Conservation (phyloP, 2,888 invertebrate species). For the Coenonympha arcania region DNA sequence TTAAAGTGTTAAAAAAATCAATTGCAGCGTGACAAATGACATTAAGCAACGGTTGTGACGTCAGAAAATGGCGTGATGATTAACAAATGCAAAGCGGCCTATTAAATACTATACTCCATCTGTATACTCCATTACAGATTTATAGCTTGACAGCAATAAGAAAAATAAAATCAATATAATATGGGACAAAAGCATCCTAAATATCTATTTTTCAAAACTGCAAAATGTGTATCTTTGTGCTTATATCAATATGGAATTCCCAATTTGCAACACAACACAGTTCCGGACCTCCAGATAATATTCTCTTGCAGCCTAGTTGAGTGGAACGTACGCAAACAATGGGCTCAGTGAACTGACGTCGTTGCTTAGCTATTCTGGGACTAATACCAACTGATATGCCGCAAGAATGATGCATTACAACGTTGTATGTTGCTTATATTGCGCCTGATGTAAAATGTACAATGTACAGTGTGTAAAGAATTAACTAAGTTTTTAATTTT, state of each 20-base stretch:
- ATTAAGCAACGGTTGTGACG: conserved; percentile 19
- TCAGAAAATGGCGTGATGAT: conserved; percentile 22
- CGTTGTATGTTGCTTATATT: not conserved
- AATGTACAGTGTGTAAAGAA: too few relatives aligned
- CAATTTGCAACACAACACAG: not conserved
- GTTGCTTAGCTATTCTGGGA: conserved; percentile 19
- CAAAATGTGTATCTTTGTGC: too few relatives aligned
- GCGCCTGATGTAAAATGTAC: not conserved
- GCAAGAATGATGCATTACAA: conserved; percentile 4
- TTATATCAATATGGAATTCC: conserved; percentile 4
- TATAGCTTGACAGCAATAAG: too few relatives aligned
- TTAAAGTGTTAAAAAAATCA: too few relatives aligned
- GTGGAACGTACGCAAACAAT: conserved; percentile 9
- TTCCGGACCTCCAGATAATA: not conserved
- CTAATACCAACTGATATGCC: conserved; percentile 15
- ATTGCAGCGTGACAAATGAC: conserved; percentile 26
- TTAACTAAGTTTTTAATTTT: too few relatives aligned
- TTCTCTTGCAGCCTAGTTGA: conserved; percentile 7
- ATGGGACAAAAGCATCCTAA: too few relatives aligned
- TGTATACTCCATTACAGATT: too few relatives aligned
- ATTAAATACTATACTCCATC: too few relatives aligned
- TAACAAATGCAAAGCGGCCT: too few relatives aligned
- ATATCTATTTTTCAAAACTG: too few relatives aligned
- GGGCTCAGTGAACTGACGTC: conserved; percentile 8
- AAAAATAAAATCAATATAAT: too few relatives aligned